Base-by-base conservation (phyloP, 2,113 vertebrate species). In the Nannospalax galili region DNA sequence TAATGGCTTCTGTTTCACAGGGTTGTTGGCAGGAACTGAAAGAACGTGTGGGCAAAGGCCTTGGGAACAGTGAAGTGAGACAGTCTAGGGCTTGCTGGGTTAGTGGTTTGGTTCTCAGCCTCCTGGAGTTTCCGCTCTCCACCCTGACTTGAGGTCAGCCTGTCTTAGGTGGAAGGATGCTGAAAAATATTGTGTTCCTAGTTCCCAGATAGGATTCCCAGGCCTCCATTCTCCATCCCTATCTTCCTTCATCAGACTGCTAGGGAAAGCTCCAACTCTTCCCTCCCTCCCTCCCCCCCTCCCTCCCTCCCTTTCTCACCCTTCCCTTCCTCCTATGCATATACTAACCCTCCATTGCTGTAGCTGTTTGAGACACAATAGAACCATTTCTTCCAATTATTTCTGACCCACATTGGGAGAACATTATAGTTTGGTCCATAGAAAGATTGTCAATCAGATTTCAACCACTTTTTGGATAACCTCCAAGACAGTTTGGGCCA, bases 1-100 rank as follows among this genome's bases (percentile, higher is more conserved):
- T 89, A 87, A 91, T 80, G 64, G 15, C 74, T 52, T 89, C 74
- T 86, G 11, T 84, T 93, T 94, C 79, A 48, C 91, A 92, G 85
- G 79, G 52, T 67, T 74, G 70, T 67, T 84, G 94, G 82, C 93
- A 96, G 94, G 94, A 95, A 93, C 96, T n/a, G 91, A 95, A 92
- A 90, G 81, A 93, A 52, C 52, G 32, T 84, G 97, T 93, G 94
- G 95, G 93, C 60, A 96, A 92, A 40, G 78, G 52, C 91, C 88
- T 81, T 89, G 96, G 86, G 96, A 92, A 86, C 77, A 3, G 10
- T 56, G 82, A 75, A 92, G 75, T 4, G 91, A 96, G 95, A 72
- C 62, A 64, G 75, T 52, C 73, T 8, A 65, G 19, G 93, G 20
- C 93, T 48, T 84, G 82, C 62, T 77, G 92, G 74, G 10, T 93